These are phyloP conservation scores for Drosophila ficusphila DNA, from an alignment of 1,140 invertebrate species.

Conservation along the genomic window DNA sequence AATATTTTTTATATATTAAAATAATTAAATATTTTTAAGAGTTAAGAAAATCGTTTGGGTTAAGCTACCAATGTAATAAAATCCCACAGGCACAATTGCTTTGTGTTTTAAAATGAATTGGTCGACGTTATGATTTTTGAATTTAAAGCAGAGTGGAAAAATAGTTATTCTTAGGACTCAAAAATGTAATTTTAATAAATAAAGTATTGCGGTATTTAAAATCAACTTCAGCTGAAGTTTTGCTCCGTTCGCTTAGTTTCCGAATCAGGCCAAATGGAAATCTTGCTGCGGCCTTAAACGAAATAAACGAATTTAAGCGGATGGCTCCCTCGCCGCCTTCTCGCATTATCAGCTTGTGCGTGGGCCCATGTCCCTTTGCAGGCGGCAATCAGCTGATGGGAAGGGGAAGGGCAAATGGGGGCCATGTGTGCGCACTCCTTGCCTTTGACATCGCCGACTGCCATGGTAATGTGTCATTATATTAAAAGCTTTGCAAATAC, in stretches of 20 bases:
- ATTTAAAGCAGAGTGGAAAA: too few relatives aligned
- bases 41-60: too few relatives aligned
- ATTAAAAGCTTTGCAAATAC: conserved; percentile 79
- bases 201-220: too few relatives aligned
- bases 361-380: conserved; percentile 3
- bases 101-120: too few relatives aligned
- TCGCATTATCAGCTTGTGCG: conserved; percentile 25
- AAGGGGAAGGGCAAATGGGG: background rate
- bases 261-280: background rate
- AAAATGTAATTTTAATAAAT: too few relatives aligned
- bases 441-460: conserved; percentile 53
- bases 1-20: too few relatives aligned
- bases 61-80: too few relatives aligned
- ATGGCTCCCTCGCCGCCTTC: too few relatives aligned
- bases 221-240: background rate
- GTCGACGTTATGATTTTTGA: too few relatives aligned
- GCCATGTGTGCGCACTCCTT: conserved; percentile 12
- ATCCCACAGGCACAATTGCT: too few relatives aligned
- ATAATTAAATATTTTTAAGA: too few relatives aligned
- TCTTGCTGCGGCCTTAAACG: background rate
- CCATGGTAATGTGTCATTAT: conserved; percentile 78
- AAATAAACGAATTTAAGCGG: background rate
- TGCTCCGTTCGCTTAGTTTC: conserved; percentile 16
- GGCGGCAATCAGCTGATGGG: background rate
- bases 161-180: too few relatives aligned